A percentile compares a stretch with the other conserved stretches of the same genome.
phyloP scores from a whole-genome alignment of 2,888 invertebrate species.

The Drosophila nr. perissopoda region DNA sequence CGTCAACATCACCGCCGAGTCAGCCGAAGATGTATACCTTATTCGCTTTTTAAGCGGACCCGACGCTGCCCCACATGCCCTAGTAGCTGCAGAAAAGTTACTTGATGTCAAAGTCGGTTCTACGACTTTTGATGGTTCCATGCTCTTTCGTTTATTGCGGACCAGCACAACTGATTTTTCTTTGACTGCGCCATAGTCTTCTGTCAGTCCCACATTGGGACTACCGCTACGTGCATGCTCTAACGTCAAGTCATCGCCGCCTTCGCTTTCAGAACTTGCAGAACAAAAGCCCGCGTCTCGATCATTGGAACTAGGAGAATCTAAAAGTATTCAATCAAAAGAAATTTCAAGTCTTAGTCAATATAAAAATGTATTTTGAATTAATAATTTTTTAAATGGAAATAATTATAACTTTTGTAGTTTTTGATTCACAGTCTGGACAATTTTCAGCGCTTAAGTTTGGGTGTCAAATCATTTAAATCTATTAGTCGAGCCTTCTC shows the following conservation, averaged over 20 bases:
- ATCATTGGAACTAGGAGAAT: slow-evolving; percentile 84
- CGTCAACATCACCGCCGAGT: slow-evolving; percentile 77
- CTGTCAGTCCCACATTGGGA: slow-evolving; percentile 87
- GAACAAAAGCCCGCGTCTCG: slow-evolving; percentile 91
- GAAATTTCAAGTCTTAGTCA: slow-evolving; percentile 7
- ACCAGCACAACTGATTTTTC: slow-evolving; percentile 86
- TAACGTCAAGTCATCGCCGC: slow-evolving; percentile 88
- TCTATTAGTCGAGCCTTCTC: neutral
- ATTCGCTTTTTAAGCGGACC: slow-evolving; percentile 90
- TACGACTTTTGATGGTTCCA: slow-evolving; percentile 88
- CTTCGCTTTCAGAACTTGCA: slow-evolving; percentile 85
- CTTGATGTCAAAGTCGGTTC: slow-evolving; percentile 33
- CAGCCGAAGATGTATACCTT: slow-evolving; percentile 85
- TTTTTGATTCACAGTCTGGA: neutral
- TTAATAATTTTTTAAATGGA: neutral
- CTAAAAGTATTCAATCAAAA: slow-evolving; percentile 70
- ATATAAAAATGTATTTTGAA: neutral
- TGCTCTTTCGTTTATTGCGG: slow-evolving; percentile 89
- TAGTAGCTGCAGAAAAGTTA: neutral
- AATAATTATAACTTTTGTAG: neutral
- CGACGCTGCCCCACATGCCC: slow-evolving; percentile 61
- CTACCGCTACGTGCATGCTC: slow-evolving; percentile 82
- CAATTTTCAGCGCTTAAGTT: neutral
- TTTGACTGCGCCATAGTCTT: slow-evolving; percentile 88
- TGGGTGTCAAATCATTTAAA: neutral